phyloP scores from a whole-genome alignment of 2,888 invertebrate species.

The Cremastobaeus sp. region DNA sequence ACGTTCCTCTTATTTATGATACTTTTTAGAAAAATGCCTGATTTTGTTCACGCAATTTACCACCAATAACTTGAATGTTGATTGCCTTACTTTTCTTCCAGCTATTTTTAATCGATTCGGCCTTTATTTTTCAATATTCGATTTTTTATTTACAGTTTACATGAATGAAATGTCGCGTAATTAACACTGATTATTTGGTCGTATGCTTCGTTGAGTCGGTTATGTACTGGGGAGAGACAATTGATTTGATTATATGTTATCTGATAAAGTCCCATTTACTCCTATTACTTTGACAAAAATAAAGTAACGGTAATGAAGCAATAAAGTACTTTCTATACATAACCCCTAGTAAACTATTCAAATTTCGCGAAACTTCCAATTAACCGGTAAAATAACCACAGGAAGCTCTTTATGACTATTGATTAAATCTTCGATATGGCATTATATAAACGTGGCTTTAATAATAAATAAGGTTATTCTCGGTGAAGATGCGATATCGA shows the following conservation, averaged over 20 bases:
- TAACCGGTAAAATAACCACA: slow-evolving; percentile 1
- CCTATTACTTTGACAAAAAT: background rate
- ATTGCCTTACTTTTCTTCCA: too few relatives aligned
- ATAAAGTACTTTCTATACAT: background rate
- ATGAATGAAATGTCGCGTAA: too few relatives aligned
- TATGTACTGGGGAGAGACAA: too few relatives aligned
- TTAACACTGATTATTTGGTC: too few relatives aligned
- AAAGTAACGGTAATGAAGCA: background rate
- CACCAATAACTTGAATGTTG: slow-evolving; percentile 19
- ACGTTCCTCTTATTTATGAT: slow-evolving; percentile 25
- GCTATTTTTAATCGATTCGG: too few relatives aligned
- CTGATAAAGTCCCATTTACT: too few relatives aligned
- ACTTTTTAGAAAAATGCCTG: slow-evolving; percentile 24
- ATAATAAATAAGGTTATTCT: slow-evolving; percentile 19
- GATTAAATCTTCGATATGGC: slow-evolving; percentile 13
- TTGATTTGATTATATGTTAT: too few relatives aligned
- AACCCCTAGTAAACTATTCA: background rate
- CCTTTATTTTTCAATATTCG: too few relatives aligned
- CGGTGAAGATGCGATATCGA: background rate
- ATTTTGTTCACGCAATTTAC: slow-evolving; percentile 1
- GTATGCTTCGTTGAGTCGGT: too few relatives aligned
- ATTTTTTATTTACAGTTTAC: too few relatives aligned
- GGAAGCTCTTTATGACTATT: slow-evolving; percentile 14
- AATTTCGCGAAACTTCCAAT: slow-evolving; percentile 8
- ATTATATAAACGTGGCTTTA: background rate